Evolutionary conservation across 1,140 invertebrate genomes (phyloP).

Genomic region (Venturia canescens): DNA sequence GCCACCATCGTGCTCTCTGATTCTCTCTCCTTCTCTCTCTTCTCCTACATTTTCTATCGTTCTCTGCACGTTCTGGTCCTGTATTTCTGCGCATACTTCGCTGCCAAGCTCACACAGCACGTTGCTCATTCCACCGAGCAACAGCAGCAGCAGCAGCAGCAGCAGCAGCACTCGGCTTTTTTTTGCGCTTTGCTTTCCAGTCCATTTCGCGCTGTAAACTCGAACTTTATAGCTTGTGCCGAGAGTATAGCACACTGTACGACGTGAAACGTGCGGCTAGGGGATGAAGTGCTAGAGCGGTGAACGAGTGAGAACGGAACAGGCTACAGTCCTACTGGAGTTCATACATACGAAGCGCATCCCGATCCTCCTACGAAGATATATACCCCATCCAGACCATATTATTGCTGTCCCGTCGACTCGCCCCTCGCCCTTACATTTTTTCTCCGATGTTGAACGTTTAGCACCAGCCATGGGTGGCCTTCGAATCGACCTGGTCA

Average conservation of each 20-base stretch:
- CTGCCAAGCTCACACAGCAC: conserved; percentile 12
- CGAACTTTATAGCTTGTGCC: conserved; percentile 71
- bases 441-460: conserved; percentile 7
- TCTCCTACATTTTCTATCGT: conserved; percentile 59
- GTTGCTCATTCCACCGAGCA: conserved; percentile 10
- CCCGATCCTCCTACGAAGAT: neutral
- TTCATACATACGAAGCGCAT: conserved; percentile 58
- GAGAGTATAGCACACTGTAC: conserved; percentile 41
- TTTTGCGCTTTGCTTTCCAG: conserved; percentile 71
- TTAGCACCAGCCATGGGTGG: conserved; percentile 39
- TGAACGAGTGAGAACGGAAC: conserved; percentile 21
- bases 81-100: conserved; percentile 38
- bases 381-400: neutral
- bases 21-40: conserved; percentile 57
- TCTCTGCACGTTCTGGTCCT: conserved; percentile 51
- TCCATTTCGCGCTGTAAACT: conserved; percentile 75
- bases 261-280: conserved; percentile 57
- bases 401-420: conserved; percentile 25
- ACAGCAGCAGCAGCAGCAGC: neutral
- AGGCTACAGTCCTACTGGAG: conserved; percentile 42
- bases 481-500: neutral
- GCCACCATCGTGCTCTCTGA: conserved; percentile 32
- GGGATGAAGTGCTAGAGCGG: conserved; percentile 26
- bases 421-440: conserved; percentile 11
- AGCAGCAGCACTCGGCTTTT: conserved; percentile 32